Conservation (phyloP, 2,888 invertebrate genomes). For the Bimastos eiseni region DNA sequence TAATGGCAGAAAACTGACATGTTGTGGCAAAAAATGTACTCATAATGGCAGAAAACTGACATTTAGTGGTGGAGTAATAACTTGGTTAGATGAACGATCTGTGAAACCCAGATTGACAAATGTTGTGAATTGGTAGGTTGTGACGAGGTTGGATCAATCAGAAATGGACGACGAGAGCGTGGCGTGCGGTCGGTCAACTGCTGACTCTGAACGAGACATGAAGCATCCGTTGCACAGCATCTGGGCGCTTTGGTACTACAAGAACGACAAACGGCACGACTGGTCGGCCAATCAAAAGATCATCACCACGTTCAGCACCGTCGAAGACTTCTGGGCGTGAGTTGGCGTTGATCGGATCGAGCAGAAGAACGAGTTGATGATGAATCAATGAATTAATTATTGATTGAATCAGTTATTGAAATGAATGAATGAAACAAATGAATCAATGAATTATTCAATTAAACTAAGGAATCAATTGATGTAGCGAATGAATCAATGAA, state of each 20-base stretch:
- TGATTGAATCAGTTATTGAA: no score
- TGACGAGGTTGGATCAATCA: neutral
- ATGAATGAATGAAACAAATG: no score
- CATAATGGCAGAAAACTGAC: no score
- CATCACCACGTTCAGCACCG: slow-evolving; percentile 92
- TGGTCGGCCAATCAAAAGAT: slow-evolving; percentile 95
- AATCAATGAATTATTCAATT: no score
- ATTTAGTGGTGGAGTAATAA: neutral
- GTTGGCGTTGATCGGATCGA: slow-evolving; percentile 46
- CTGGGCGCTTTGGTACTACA: slow-evolving; percentile 98
- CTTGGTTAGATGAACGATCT: neutral
- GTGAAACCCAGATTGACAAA: neutral
- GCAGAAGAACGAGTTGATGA: neutral
- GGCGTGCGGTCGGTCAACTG: neutral
- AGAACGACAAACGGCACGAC: slow-evolving; percentile 76
- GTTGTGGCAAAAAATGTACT: no score
- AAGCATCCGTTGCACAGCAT: slow-evolving; percentile 92
- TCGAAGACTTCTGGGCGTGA: slow-evolving; percentile 99
- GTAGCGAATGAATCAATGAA: no score
- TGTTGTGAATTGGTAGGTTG: neutral
- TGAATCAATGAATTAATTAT: no score
- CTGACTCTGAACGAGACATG: slow-evolving; percentile 45
- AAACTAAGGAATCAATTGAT: no score
- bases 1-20: no score
- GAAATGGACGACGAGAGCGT: neutral